Evolutionary conservation across 2,888 invertebrate species (phyloP).

Genomic region (Cordilura impudica): DNA sequence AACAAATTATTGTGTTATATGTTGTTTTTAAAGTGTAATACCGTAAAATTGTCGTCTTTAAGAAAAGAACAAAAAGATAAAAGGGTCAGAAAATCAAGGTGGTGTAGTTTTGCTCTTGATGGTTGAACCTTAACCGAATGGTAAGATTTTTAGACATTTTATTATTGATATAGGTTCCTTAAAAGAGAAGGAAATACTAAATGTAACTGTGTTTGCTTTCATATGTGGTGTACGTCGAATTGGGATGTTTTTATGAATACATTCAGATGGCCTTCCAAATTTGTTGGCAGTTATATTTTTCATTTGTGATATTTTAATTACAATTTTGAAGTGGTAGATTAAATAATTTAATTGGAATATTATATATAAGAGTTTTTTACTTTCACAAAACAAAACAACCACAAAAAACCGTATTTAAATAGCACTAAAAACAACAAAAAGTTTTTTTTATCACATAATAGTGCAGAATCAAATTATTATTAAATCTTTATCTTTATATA

Average conservation of each 20-base stretch:
- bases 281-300: slow-evolving; percentile 24
- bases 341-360: no score
- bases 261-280: neutral
- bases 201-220: neutral
- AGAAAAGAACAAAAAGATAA: neutral
- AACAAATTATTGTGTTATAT: neutral
- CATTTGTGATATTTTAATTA: slow-evolving; percentile 14
- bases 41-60: slow-evolving; percentile 17
- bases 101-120: slow-evolving; percentile 12
- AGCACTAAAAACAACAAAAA: no score
- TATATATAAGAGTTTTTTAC: no score
- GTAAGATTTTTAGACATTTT: slow-evolving; percentile 50
- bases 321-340: no score
- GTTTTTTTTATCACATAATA: no score
- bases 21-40: neutral
- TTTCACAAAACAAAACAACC: no score
- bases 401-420: no score
- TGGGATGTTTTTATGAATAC: slow-evolving; percentile 2
- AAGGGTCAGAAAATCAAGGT: neutral
- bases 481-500: no score
- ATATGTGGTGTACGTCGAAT: no score
- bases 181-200: neutral
- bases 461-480: no score
- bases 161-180: slow-evolving; percentile 49
- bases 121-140: slow-evolving; percentile 26